Evolutionary conservation across 2,888 invertebrate genomes (phyloP), one percentile per base, ranked within the genome.

Genomic region (Falcaria lacertinaria): DNA sequence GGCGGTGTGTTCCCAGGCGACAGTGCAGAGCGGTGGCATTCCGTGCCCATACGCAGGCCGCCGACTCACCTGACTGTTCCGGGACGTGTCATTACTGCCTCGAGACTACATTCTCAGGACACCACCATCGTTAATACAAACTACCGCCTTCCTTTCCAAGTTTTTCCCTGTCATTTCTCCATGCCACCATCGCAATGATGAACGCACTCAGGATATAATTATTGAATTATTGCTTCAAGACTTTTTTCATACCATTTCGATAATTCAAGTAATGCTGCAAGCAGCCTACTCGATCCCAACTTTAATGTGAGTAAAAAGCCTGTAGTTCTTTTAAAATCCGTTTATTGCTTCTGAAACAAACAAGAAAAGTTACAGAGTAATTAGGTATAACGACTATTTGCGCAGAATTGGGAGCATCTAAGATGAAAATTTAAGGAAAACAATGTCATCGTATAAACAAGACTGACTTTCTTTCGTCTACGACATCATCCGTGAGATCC

Each of bases 41-140:
- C 87, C 69, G 80, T 87, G 84, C 75, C 88, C 86, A 74, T 87
- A 81, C 69, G 65, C 63, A 76, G 81, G 56, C 55, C 55, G 54
- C 57, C 57, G 63, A 64, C 57, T 73, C 81, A 83, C 75, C 82
- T 80, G 81, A 70, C 69, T 70, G 79, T 77, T 84, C 84, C 81
- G 75, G 84, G 85, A 82, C 71, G 69, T 66, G 68, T 69, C 71
- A 68, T 74, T 76, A 74, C 71, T 57, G 66, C 63, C 60, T 54
- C 57, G 56, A 57, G 66, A 73, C 73, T 64, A 77, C 79, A 82
- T 84, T 80, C 80, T 64, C 80, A 66, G 75, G 69, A 76, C 74
- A 70, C 63, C 71, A 59, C 57, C 64, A 71, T 77, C 67, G 79
- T 73, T 71, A 74, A 74, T 74, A 69, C 73, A 69, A 75, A 80